A percentile compares a stretch with the other conserved stretches of the same genome.
phyloP scores from a whole-genome alignment of 2,888 invertebrate genomes.

The Imbricaverruca yamaguchii region DNA sequence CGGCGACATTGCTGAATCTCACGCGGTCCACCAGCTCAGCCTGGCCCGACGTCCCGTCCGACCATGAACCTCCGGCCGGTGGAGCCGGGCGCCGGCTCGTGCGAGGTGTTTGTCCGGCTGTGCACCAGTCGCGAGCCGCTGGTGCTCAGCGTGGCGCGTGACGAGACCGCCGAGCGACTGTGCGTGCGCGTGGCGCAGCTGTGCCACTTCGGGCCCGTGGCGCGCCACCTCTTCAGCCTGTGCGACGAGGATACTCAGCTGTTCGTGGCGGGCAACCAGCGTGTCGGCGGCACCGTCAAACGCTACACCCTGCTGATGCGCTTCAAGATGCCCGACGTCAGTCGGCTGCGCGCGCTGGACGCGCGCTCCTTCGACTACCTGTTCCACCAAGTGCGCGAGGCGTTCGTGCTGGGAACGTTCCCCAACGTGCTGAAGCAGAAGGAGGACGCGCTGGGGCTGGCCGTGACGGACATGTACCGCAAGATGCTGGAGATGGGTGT shows the following conservation, averaged over 20 bases:
- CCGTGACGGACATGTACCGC: slow-evolving; percentile 79
- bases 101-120: background rate
- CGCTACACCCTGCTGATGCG: slow-evolving; percentile 48
- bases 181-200: slow-evolving; percentile 62
- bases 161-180: slow-evolving; percentile 57
- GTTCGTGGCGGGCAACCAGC: slow-evolving; percentile 62
- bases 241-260: slow-evolving; percentile 55
- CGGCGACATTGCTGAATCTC: too few species aligned
- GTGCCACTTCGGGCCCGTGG: slow-evolving; percentile 64
- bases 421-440: slow-evolving; percentile 67
- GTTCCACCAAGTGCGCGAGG: slow-evolving; percentile 73
- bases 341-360: slow-evolving; percentile 59
- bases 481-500: slow-evolving; percentile 67
- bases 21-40: too few species aligned
- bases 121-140: slow-evolving; percentile 20
- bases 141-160: background rate
- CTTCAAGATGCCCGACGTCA: slow-evolving; percentile 61
- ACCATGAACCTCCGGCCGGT: too few species aligned
- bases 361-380: slow-evolving; percentile 71
- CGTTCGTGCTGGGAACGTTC: slow-evolving; percentile 70
- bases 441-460: slow-evolving; percentile 70
- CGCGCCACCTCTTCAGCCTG: slow-evolving; percentile 68
- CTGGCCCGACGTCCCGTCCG: too few species aligned
- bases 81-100: background rate
- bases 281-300: slow-evolving; percentile 38